Evolutionary conservation across 35 echinoderm and acorn worm species (phyloP).

Genomic region (Lytechinus variegatus): DNA sequence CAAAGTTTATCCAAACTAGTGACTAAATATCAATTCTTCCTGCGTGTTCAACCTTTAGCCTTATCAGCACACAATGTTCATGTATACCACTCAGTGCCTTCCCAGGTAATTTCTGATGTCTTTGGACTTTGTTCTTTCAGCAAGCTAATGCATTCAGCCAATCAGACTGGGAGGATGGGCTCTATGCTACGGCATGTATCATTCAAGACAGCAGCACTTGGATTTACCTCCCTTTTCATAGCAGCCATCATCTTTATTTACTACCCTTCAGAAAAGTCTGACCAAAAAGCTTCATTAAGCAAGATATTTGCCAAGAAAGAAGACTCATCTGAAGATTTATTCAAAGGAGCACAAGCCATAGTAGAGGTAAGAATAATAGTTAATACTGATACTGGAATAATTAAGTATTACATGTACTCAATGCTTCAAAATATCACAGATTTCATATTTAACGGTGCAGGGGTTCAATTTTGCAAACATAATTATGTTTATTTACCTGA

Average conservation of each 20-base stretch:
- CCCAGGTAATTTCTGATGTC: not conserved
- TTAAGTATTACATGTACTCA: no score
- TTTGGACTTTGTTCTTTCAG: not conserved
- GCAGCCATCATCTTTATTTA: conserved; percentile 31
- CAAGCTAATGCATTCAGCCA: not conserved
- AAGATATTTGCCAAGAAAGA: conserved; percentile 3
- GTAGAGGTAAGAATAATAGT: not conserved
- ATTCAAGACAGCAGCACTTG: conserved; percentile 34
- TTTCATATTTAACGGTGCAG: no score
- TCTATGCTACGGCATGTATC: conserved; percentile 32
- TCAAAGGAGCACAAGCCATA: not conserved
- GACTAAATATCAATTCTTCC: not conserved
- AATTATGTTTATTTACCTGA: no score
- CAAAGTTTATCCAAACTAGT: not conserved
- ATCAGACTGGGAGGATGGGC: conserved; percentile 36
- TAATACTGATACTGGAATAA: no score
- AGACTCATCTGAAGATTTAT: not conserved
- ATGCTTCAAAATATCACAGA: no score
- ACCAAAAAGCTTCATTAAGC: conserved; percentile 13
- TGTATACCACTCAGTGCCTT: not conserved
- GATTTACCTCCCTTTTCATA: conserved; percentile 32
- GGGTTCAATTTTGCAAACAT: no score
- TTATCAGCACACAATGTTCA: not conserved
- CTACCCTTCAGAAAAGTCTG: conserved; percentile 44
- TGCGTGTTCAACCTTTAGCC: not conserved